Conservation (phyloP, 2,797 vertebrate species). For the Luscinia luscinia region DNA sequence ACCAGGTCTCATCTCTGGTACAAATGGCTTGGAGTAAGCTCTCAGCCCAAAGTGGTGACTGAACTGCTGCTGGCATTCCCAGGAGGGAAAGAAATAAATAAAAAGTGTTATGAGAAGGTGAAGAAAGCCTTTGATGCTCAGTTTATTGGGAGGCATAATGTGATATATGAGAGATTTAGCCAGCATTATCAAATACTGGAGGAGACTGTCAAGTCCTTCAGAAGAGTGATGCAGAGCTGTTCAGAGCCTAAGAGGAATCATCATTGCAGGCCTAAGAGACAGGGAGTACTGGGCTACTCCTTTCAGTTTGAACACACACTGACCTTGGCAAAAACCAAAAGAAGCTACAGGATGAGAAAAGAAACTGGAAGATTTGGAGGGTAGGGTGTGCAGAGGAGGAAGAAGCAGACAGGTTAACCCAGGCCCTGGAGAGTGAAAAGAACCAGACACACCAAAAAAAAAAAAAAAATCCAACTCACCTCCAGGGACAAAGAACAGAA, state of each 20-base stretch:
- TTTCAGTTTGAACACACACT: neutral
- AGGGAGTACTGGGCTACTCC: neutral
- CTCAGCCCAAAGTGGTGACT: neutral
- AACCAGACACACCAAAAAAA: neutral
- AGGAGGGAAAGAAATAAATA: neutral
- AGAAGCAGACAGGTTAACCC: neutral
- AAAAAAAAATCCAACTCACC: neutral
- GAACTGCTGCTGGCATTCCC: neutral
- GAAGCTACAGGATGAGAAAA: neutral
- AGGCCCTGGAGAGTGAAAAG: neutral
- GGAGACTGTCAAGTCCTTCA: conserved; percentile 30
- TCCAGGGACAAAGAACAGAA: neutral
- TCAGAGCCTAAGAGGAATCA: neutral
- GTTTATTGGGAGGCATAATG: conserved; percentile 41
- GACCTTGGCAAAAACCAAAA: neutral
- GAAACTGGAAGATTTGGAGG: neutral
- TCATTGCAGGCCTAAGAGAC: neutral
- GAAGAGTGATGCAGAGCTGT: neutral
- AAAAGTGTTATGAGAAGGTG: neutral
- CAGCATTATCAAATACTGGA: conserved; percentile 7
- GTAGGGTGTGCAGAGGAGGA: neutral
- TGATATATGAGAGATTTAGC: conserved; percentile 47
- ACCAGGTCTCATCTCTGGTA: neutral
- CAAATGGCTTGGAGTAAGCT: neutral
- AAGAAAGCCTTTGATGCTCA: conserved; percentile 55